A percentile compares a stretch with the other conserved stretches of the same genome.
These are phyloP conservation scores for Chydorus sphaericus DNA, from an alignment of 2,888 invertebrate species.

Conservation along the genomic window DNA sequence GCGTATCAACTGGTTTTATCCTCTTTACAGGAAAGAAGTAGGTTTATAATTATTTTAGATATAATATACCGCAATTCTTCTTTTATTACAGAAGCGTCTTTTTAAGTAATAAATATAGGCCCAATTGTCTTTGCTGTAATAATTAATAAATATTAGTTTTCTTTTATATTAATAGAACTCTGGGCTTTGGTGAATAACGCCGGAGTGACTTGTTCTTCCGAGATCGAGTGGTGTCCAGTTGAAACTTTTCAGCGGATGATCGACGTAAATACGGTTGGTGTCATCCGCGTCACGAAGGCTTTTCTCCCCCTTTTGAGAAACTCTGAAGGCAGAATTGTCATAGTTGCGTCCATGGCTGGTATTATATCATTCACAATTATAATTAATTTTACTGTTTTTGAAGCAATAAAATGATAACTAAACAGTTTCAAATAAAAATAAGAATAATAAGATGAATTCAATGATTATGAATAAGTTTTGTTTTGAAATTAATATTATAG, in stretches of 20 bases:
- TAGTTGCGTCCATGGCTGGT: slow-evolving; percentile 27
- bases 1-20: slow-evolving; percentile 21
- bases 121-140: no score
- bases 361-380: neutral
- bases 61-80: no score
- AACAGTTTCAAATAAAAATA: no score
- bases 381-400: no score
- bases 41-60: no score
- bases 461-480: neutral
- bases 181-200: slow-evolving; percentile 40
- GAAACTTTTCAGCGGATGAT: slow-evolving; percentile 26
- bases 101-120: no score
- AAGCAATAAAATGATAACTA: no score
- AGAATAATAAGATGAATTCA: no score
- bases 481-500: slow-evolving; percentile 16
- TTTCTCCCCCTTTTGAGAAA: slow-evolving; percentile 26
- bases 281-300: slow-evolving; percentile 26
- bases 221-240: slow-evolving; percentile 33
- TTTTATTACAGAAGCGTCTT: no score
- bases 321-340: slow-evolving; percentile 24
- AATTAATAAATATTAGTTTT: neutral
- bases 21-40: slow-evolving; percentile 15
- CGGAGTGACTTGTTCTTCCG: slow-evolving; percentile 31
- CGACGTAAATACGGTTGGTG: slow-evolving; percentile 26
- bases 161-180: slow-evolving; percentile 24